Conservation (phyloP, 1,140 invertebrate species). For the Drosophila ohnishii region DNA sequence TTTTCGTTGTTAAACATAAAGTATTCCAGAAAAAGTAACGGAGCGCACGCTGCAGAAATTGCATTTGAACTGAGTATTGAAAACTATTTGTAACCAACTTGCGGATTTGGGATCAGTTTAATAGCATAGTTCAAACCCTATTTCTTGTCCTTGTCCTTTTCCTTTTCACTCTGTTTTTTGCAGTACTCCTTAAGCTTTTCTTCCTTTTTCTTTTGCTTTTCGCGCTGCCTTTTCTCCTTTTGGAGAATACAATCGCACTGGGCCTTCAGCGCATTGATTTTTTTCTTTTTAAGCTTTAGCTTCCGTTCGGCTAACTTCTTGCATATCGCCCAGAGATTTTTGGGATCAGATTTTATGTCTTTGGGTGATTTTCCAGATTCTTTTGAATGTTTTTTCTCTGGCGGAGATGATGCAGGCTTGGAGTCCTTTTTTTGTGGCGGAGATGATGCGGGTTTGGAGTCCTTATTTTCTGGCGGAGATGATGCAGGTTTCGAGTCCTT, state of each 20-base stretch:
- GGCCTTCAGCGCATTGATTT: not conserved
- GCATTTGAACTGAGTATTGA: not conserved
- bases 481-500: not conserved
- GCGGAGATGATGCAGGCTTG: not conserved
- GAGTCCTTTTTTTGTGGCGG: not conserved
- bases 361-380: not conserved
- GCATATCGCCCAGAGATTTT: conserved; percentile 5
- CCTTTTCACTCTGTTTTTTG: conserved; percentile 5
- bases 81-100: no score
- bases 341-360: not conserved
- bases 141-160: not conserved
- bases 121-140: not conserved
- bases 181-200: conserved; percentile 14
- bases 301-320: conserved; percentile 19
- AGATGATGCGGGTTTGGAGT: not conserved
- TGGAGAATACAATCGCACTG: conserved; percentile 1
- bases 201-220: conserved; percentile 1
- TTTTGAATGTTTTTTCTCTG: not conserved
- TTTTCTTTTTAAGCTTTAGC: conserved; percentile 7
- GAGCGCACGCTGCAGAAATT: not conserved
- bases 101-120: not conserved
- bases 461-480: not conserved
- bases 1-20: conserved; percentile 34
- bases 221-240: conserved; percentile 10
- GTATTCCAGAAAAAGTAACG: not conserved